Percentiles rank a stretch among this genome's conserved stretches.
phyloP scores from a whole-genome alignment of 2,113 vertebrate genomes.

The Corvus cornix region DNA sequence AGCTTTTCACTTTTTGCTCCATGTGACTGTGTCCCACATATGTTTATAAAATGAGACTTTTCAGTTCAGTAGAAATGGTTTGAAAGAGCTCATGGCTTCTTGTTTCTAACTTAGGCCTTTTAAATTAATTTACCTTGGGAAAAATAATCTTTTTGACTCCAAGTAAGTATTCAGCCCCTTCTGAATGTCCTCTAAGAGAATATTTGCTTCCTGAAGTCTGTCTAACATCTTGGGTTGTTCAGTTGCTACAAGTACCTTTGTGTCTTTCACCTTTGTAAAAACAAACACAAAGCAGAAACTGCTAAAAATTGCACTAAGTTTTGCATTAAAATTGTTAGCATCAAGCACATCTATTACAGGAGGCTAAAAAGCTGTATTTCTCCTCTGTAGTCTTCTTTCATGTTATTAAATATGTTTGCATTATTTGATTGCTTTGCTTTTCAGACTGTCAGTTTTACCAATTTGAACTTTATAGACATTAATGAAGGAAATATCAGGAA shows the following conservation, averaged over 20 bases:
- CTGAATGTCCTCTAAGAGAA: constrained; percentile 84
- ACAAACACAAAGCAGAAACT: neutral
- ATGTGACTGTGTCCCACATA: neutral
- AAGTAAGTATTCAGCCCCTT: constrained; percentile 87
- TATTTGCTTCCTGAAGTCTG: constrained; percentile 84
- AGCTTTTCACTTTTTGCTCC: neutral
- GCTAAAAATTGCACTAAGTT: neutral
- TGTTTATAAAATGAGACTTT: neutral
- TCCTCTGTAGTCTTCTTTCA: neutral
- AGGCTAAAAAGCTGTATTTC: neutral
- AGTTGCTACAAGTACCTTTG: constrained; percentile 80
- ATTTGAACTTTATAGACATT: neutral
- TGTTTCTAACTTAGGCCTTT: neutral
- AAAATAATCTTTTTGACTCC: constrained; percentile 85
- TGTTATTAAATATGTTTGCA: neutral
- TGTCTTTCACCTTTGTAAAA: constrained; percentile 72
- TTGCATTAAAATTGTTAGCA: neutral
- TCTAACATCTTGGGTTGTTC: constrained; percentile 83
- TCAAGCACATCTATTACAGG: neutral
- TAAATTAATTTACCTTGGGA: constrained; percentile 79
- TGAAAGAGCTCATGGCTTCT: neutral
- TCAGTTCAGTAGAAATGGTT: neutral
- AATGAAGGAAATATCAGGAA: neutral
- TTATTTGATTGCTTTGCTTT: neutral
- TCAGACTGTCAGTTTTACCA: neutral